Evolutionary conservation across 2,797 vertebrate species (phyloP), one percentile per base, ranked within the genome.

Genomic region (Streptopelia turtur): DNA sequence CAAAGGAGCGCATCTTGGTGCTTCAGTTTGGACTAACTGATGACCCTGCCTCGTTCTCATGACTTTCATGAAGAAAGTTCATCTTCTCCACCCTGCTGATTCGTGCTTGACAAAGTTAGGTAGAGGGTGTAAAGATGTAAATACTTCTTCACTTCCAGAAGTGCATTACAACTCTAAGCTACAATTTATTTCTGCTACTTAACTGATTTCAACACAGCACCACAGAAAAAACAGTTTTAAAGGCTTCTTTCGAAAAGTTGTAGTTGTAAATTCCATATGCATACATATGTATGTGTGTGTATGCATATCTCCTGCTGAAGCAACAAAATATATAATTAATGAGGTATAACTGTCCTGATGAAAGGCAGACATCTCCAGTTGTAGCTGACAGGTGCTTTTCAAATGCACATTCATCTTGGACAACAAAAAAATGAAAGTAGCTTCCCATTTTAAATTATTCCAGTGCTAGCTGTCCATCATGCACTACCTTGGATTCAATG

Each of bases 291-390:
- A 5, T 3, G 16, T 14, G 5, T 30, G n/a, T 57, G 11, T 70
- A 22, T 56, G 20, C 41, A 7, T 50, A 47, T 49, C 64, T 57
- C 72, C 68, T 89, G 10, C 24, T 41, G 78, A 88, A 94, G 55
- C 68, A 91, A 47, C 55, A 90, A 87, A 95, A 43, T 55, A 28
- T 77, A 28, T 56, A 94, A 92, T 68, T 91, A 35, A 84, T 94
- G 79, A 83, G 78, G 10, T 80, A 18, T 75, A 78, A 86, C 45
- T 71, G 55, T 78, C 57, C 76, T 83, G 47, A 49, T 1, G 16
- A 85, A 55, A 78, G 31, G 20, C 28, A 81, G 60, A 61, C 37
- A 68, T 16, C 13, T 53, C 12, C 64, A 41, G 16, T 43, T 86
- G 31, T 70, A 13, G 22, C 55, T 69, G 56, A 68, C 53, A 68